Evolutionary conservation across 2,797 vertebrate species (phyloP).

Genomic region (Fistularia commersonii): DNA sequence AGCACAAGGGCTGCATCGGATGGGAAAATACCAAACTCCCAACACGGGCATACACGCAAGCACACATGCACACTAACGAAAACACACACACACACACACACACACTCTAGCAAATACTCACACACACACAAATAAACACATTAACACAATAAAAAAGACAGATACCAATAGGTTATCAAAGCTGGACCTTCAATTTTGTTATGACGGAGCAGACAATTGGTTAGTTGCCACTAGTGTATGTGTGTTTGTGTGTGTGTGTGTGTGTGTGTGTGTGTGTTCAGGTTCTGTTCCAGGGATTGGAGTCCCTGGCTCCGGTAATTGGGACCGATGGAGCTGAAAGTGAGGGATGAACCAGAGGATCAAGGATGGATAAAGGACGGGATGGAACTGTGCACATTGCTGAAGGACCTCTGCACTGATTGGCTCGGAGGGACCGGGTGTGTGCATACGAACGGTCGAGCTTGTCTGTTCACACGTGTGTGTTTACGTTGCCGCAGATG

Average conservation of each 20-base stretch:
- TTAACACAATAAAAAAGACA: conserved; percentile 19
- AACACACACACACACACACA: conserved; percentile 16
- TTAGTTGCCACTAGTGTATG: conserved; percentile 9
- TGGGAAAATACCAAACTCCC: conserved; percentile 65
- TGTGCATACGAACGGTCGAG: conserved; percentile 6
- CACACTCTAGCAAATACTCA: conserved; percentile 2
- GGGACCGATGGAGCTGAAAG: conserved; percentile 74
- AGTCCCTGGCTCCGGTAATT: conserved; percentile 67
- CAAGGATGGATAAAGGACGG: conserved; percentile 62
- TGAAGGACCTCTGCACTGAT: conserved; percentile 58
- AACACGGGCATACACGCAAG: conserved; percentile 31
- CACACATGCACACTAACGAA: conserved; percentile 22
- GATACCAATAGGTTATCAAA: conserved; percentile 33
- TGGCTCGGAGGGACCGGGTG: conserved; percentile 51
- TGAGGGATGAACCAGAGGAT: conserved; percentile 67
- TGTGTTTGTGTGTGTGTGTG: too few species aligned
- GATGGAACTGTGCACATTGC: conserved; percentile 62
- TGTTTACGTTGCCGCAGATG: conserved; percentile 50
- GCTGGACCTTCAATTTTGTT: conserved; percentile 37
- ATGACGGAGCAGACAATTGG: conserved; percentile 19
- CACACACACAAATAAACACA: conserved; percentile 1
- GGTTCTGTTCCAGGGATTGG: conserved; percentile 52
- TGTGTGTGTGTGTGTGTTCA: conserved; percentile 13
- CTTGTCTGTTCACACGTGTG: conserved; percentile 22
- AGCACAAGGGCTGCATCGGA: conserved; percentile 63